phyloP scores from a whole-genome alignment of 1,140 invertebrate genomes.

The Parapsyche elsis region DNA sequence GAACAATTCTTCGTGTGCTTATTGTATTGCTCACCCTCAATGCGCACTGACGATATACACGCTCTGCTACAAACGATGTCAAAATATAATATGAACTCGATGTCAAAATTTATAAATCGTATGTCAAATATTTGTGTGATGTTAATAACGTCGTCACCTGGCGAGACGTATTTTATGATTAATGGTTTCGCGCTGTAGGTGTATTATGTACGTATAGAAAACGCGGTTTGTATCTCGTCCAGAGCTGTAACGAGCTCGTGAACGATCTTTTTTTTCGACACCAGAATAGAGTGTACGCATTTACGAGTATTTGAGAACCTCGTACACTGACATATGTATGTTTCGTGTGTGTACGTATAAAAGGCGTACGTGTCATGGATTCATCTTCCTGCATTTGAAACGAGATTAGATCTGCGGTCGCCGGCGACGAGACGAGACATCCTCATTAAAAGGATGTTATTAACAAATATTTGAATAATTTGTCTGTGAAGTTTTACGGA shows the following conservation, averaged over 20 bases:
- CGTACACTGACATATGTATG: no score
- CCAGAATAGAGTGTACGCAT: no score
- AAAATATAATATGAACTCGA: conserved; percentile 3
- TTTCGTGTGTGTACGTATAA: no score
- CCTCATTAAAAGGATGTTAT: conserved; percentile 32
- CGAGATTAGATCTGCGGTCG: conserved; percentile 11
- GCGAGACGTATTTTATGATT: conserved; percentile 1
- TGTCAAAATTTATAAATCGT: conserved; percentile 32
- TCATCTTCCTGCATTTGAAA: conserved; percentile 23
- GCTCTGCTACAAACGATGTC: no score
- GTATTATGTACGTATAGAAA: background rate
- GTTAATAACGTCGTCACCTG: conserved; percentile 33
- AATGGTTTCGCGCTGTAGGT: background rate
- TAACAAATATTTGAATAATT: conserved; percentile 17
- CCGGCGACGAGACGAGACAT: conserved; percentile 21
- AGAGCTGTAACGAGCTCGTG: background rate
- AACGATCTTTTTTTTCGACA: background rate
- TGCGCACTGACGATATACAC: no score
- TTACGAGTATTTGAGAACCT: no score
- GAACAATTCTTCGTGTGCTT: no score
- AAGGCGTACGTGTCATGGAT: background rate
- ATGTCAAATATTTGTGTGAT: conserved; percentile 30
- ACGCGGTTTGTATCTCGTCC: background rate
- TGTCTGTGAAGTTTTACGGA: conserved; percentile 14
- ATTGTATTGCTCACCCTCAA: no score